Evolutionary conservation across 2,797 vertebrate species (phyloP), one percentile per base, ranked within the genome.

Genomic region (Bufotes viridis): DNA sequence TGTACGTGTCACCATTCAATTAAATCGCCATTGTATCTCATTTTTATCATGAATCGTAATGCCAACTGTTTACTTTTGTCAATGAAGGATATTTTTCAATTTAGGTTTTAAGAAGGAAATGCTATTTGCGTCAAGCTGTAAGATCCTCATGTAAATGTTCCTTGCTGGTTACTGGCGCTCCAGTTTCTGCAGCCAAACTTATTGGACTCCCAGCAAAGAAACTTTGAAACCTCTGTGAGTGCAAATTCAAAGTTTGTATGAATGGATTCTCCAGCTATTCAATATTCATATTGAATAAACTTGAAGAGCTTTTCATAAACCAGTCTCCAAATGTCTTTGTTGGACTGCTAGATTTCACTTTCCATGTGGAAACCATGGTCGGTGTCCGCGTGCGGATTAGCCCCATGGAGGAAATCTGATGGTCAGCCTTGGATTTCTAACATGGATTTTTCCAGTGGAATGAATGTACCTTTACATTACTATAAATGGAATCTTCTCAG

Each of bases 231-330:
- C 82, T 84, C 82, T 49, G 15, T 84, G 82, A 84, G 82, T 75
- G 82, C 70, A 74, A 61, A 60, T 75, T 75, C 82, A 84, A 84
- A 75, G 82, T 84, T 61, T 84, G 22, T 49, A 15, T 57, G 18
- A 72, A 84, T 22, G 42, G 22, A 58, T 58, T 70, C 53, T 7
- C 53, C 18, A 72, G 72, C 29, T 72, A 83, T 83, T 83, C 82
- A 84, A 57, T 84, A 75, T 84, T 84, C 82, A 84, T 84, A 84
- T 84, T 84, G 82, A 84, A 84, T 84, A 75, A 84, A 84, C 15
- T 29, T 83, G 29, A 84, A 75, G 70, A 84, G 57, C 26, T 61
- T 84, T 84, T 84, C 67, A 84, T 84, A 69, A 26, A 69, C 17
- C 29, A 0, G 70, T 42, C 34, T 42, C 15, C 6, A 15, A 20